These are phyloP conservation scores for Serilophus lunatus DNA, from an alignment of 2,113 vertebrate species.

Conservation along the genomic window DNA sequence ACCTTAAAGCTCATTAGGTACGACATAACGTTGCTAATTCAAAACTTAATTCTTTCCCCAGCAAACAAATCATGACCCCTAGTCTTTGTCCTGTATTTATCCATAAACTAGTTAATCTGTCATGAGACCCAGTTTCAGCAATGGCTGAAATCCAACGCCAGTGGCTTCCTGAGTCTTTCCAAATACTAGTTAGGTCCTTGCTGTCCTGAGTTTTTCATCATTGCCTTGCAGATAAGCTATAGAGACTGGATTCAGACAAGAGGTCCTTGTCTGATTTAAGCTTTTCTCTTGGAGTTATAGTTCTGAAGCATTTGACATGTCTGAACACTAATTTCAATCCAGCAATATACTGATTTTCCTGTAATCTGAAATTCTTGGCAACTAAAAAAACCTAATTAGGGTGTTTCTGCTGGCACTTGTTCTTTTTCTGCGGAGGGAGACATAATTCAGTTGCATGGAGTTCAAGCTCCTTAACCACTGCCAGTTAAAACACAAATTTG, in stretches of 20 bases:
- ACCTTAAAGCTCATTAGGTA: neutral
- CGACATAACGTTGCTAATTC: neutral
- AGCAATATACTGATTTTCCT: neutral
- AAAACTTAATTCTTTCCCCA: neutral
- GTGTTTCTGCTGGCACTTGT: constrained; percentile 16
- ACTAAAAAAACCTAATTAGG: neutral
- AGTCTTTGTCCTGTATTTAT: neutral
- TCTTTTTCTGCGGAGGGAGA: neutral
- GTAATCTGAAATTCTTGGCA: constrained; percentile 25
- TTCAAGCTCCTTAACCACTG: neutral
- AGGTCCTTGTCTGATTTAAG: neutral
- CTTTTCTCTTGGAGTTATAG: neutral
- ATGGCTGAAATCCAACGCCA: neutral
- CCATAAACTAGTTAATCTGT: neutral
- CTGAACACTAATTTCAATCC: neutral
- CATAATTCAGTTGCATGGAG: neutral
- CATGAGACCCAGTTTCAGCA: neutral
- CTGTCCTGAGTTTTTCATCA: neutral
- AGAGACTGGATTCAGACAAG: neutral
- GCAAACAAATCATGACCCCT: neutral
- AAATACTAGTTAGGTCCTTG: neutral
- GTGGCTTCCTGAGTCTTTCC: neutral
- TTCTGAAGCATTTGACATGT: neutral
- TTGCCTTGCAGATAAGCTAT: neutral
- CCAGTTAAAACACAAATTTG: constrained; percentile 24